Conservation (phyloP, 1,140 invertebrate genomes). For the Propsilocerus akamusi region DNA sequence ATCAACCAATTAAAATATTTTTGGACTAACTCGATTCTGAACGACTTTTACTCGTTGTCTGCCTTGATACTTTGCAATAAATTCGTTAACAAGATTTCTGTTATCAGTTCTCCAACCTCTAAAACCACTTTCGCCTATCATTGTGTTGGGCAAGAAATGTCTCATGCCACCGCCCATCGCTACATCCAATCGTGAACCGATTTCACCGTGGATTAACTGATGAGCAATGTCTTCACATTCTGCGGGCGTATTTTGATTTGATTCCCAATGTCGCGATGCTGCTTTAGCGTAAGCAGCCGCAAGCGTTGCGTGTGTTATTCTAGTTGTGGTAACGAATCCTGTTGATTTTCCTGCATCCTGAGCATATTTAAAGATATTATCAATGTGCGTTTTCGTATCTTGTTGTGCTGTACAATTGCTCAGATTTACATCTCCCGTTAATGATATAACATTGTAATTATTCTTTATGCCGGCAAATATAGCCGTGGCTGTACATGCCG, state of each 20-base stretch:
- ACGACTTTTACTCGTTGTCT: constrained; percentile 30
- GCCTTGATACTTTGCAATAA: constrained; percentile 22
- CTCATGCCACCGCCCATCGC: constrained; percentile 30
- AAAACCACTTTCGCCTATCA: too few species aligned
- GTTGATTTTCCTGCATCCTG: constrained; percentile 2
- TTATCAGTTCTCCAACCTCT: neutral
- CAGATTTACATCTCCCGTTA: constrained; percentile 32
- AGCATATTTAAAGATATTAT: constrained; percentile 2
- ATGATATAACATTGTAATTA: constrained; percentile 47
- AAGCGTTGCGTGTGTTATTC: constrained; percentile 84
- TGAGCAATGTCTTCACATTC: constrained; percentile 45
- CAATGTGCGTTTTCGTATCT: neutral
- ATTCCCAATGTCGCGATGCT: neutral
- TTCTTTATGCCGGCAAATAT: constrained; percentile 60
- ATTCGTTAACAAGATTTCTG: constrained; percentile 4
- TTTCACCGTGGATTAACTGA: constrained; percentile 42
- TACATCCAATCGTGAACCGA: constrained; percentile 28
- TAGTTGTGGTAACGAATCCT: constrained; percentile 78
- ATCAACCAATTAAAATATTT: too few species aligned
- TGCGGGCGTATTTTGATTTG: constrained; percentile 8
- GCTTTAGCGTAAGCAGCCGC: constrained; percentile 59
- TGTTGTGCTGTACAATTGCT: constrained; percentile 24
- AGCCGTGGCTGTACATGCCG: constrained; percentile 52
- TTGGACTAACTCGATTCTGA: constrained; percentile 25
- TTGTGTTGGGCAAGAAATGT: constrained; percentile 22